Evolutionary conservation across 1,140 invertebrate species (phyloP).

Genomic region (Meloidogyne chitwoodi): DNA sequence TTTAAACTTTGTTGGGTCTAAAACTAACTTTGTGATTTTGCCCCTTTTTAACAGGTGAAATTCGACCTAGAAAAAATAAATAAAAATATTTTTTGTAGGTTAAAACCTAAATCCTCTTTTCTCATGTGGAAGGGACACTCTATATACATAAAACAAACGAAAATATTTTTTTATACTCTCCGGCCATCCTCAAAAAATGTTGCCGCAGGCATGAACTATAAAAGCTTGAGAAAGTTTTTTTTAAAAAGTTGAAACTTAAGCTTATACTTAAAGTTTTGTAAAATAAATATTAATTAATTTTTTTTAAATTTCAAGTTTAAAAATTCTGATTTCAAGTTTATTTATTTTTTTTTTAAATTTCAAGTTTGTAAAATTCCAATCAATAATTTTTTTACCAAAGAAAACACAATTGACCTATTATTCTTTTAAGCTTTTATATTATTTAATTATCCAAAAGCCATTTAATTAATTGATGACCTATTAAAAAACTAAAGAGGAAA

Average conservation of each 20-base stretch:
- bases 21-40: not conserved
- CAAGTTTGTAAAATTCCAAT: not conserved
- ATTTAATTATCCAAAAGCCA: not conserved
- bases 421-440: not conserved
- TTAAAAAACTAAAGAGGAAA: not conserved
- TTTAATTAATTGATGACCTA: not conserved
- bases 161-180: not conserved
- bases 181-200: not conserved
- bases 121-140: not conserved
- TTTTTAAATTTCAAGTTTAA: too few species aligned
- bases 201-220: not conserved
- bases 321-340: too few species aligned
- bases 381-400: too few species aligned
- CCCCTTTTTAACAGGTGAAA: not conserved
- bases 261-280: too few species aligned
- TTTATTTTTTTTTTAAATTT: too few species aligned
- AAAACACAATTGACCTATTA: too few species aligned
- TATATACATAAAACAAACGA: not conserved
- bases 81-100: not conserved
- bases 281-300: too few species aligned
- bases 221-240: not conserved
- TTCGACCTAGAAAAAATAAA: not conserved
- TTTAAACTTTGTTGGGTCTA: not conserved
- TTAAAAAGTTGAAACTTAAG: not conserved
- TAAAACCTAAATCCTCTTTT: not conserved